Evolutionary conservation across 2,113 vertebrate genomes (phyloP), one percentile per base, ranked within the genome.

Genomic region (Xenopus borealis): DNA sequence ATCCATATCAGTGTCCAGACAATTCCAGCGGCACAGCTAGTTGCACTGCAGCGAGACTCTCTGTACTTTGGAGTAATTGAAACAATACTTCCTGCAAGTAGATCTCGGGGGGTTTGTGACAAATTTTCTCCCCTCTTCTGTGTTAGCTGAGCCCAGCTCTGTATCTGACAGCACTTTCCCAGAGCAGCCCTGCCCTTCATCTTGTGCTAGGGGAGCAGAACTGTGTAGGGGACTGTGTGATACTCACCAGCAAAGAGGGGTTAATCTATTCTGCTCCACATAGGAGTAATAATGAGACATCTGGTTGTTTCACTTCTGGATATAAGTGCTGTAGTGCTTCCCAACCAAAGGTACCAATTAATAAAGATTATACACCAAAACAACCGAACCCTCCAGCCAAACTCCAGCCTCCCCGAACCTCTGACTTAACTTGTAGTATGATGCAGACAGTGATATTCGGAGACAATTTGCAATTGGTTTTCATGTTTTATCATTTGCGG

Each of bases 41-140:
- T 67, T 46, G 45, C 44, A 9, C 59, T 12, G 40, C 14, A 69
- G 16, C 65, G 62, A 12, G 1, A 40, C 16, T 53, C 72, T 20
- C 46, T 46, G 50, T 50, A 64, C 14, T 7, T 12, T 13, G 69
- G 13, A 69, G 67, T 64, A 70, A 77, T 77, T 67, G 74, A 77
- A 77, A 77, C 4, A 45, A 12, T 57, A 68, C 33, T 64, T 64
- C 73, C 74, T 77, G 67, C 46, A 57, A 55, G 66, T 58, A 59
- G 74, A 64, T 70, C 55, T 53, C 47, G 40, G 59, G 45, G 67
- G 59, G 63, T 14, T 16, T 20, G 8, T 30, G 57, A 67, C 66
- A 77, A 44, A 44, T 14, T 47, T 64, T 64, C 14, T 64, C 67
- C 72, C 47, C 50, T 69, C 46, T 55, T 69, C 58, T n/a, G 45